Conservation (phyloP, 1,140 invertebrate genomes). For the Thalassaphorura encarpata region DNA sequence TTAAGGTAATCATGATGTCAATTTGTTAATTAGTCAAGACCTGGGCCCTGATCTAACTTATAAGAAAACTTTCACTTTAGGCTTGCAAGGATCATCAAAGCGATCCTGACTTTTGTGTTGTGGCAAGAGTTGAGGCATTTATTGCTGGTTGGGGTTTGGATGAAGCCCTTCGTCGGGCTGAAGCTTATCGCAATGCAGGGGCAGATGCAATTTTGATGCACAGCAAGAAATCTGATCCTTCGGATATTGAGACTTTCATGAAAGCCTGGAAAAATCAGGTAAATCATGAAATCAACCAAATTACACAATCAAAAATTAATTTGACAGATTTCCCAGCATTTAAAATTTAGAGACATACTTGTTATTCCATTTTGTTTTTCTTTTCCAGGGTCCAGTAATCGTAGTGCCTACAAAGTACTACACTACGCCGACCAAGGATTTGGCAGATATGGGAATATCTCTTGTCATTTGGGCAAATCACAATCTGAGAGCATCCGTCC, state of each 20-base stretch:
- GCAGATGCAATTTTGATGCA: constrained; percentile 44
- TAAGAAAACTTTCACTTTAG: constrained; percentile 28
- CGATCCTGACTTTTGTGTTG: constrained; percentile 42
- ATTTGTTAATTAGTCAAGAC: neutral
- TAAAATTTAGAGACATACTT: neutral
- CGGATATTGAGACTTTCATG: constrained; percentile 42
- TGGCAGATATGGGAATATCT: constrained; percentile 40
- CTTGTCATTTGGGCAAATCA: constrained; percentile 45
- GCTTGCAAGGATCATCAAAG: constrained; percentile 42
- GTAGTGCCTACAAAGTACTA: constrained; percentile 45
- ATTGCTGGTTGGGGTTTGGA: constrained; percentile 43
- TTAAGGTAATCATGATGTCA: constrained; percentile 36
- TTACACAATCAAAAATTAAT: too few species aligned
- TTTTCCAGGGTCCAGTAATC: constrained; percentile 39
- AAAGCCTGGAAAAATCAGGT: constrained; percentile 40
- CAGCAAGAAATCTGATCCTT: constrained; percentile 41
- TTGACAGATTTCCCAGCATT: too few species aligned
- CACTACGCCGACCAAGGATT: constrained; percentile 39
- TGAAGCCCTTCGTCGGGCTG: constrained; percentile 41
- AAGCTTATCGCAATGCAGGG: constrained; percentile 41
- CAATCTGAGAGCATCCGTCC: constrained; percentile 39
- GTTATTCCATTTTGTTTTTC: neutral
- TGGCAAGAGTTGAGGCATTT: constrained; percentile 43
- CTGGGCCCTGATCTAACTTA: neutral
- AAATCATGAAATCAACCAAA: constrained; percentile 17